These are phyloP conservation scores for Epirrhoe alternata DNA, from an alignment of 2,888 invertebrate species.

Conservation along the genomic window DNA sequence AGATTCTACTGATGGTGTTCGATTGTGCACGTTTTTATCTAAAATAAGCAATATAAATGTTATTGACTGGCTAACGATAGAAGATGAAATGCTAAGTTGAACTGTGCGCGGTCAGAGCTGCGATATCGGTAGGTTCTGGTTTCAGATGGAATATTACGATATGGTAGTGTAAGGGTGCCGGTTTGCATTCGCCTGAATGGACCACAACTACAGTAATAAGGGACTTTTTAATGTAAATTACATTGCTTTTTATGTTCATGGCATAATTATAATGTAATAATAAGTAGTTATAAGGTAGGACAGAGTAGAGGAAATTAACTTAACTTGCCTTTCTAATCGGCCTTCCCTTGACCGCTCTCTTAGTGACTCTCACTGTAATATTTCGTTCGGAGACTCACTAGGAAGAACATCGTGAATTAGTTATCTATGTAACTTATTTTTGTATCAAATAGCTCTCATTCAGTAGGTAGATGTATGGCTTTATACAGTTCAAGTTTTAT, in stretches of 20 bases:
- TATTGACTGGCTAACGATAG: conserved; percentile 31
- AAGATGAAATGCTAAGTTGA: conserved; percentile 21
- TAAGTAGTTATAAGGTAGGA: conserved; percentile 60
- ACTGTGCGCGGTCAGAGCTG: conserved; percentile 18
- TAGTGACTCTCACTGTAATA: conserved; percentile 54
- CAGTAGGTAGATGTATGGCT: conserved; percentile 23
- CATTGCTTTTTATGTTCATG: conserved; percentile 69
- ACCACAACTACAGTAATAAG: conserved; percentile 60
- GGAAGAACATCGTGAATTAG: conserved; percentile 57
- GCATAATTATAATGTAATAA: conserved; percentile 62
- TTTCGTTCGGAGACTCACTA: conserved; percentile 36
- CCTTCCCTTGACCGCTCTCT: conserved; percentile 71
- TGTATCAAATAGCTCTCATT: conserved; percentile 51
- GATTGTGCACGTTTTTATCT: conserved; percentile 24
- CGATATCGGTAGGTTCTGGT: conserved; percentile 48
- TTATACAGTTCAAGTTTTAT: conserved; percentile 20
- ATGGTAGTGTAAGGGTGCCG: conserved; percentile 64
- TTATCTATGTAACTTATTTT: conserved; percentile 55
- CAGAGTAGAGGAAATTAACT: conserved; percentile 52
- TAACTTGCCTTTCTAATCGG: conserved; percentile 73
- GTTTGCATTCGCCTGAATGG: conserved; percentile 63
- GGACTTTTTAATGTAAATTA: conserved; percentile 56
- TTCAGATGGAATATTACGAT: conserved; percentile 41
- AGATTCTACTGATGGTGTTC: conserved; percentile 40
- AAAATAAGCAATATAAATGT: conserved; percentile 33